Conservation (phyloP, 2,113 vertebrate species). For the Onychostruthus taczanowskii region DNA sequence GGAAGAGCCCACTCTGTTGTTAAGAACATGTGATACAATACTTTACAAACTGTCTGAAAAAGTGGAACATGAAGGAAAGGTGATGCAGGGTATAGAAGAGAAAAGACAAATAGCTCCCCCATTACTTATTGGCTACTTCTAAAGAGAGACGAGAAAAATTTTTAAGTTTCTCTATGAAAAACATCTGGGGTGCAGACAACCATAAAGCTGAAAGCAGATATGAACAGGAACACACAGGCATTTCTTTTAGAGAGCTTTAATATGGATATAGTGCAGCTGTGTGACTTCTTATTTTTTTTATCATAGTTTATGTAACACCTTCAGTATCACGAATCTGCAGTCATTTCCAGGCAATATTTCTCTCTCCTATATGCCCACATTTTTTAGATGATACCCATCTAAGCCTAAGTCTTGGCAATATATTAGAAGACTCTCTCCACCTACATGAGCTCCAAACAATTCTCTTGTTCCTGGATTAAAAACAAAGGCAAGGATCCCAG, state of each 20-base stretch:
- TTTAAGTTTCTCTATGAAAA: neutral
- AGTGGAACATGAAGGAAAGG: neutral
- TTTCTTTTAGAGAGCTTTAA: constrained; percentile 13
- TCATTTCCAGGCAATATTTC: neutral
- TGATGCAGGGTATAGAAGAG: neutral
- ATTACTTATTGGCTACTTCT: neutral
- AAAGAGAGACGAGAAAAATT: neutral
- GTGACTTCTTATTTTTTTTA: neutral
- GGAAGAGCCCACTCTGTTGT: neutral
- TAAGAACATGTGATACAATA: neutral
- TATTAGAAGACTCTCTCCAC: neutral
- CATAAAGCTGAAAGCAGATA: neutral
- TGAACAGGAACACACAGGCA: neutral
- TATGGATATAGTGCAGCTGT: constrained; percentile 1
- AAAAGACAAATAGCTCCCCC: neutral
- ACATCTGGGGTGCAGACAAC: neutral
- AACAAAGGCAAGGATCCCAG: neutral
- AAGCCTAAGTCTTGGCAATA: neutral
- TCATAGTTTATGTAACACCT: neutral
- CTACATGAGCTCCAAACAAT: neutral
- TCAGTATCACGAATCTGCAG: neutral
- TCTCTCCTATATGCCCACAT: neutral
- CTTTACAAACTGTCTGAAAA: neutral
- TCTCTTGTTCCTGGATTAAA: neutral
- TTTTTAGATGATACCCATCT: neutral